phyloP scores from a whole-genome alignment of 2,888 invertebrate genomes.

The Chloromyia formosa region DNA sequence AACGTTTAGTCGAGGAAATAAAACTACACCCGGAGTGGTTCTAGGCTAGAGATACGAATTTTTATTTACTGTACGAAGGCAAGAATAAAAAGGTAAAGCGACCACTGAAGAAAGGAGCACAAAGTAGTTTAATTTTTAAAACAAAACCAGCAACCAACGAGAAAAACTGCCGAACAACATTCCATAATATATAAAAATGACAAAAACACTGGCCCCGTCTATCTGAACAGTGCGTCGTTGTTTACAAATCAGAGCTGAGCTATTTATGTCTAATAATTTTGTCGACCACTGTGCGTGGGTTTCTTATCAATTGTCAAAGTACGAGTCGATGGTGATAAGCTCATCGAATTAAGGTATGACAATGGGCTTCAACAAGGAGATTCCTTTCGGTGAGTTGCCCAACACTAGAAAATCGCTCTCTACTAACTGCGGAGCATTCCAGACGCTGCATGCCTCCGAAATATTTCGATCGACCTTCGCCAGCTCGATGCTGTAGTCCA shows the following conservation, averaged over 20 bases:
- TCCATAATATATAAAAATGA: too few relatives aligned
- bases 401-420: not conserved
- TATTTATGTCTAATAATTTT: not conserved
- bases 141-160: too few relatives aligned
- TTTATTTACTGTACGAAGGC: not conserved
- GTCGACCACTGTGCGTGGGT: conserved; percentile 23
- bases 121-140: too few relatives aligned
- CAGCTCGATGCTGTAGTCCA: conserved; percentile 13
- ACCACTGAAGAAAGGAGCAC: too few relatives aligned
- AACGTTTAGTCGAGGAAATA: conserved; percentile 63
- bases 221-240: too few relatives aligned
- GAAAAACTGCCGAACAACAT: too few relatives aligned
- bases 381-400: conserved; percentile 23
- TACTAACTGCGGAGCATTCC: not conserved
- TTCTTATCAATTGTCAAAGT: conserved; percentile 29
- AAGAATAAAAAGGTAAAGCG: too few relatives aligned
- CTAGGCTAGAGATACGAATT: not conserved
- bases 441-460: conserved; percentile 5
- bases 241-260: too few relatives aligned
- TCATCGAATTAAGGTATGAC: not conserved
- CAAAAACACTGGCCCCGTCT: too few relatives aligned
- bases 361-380: conserved; percentile 34
- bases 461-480: conserved; percentile 20
- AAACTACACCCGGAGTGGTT: conserved; percentile 57
- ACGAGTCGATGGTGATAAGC: not conserved